Evolutionary conservation across 2,888 invertebrate genomes (phyloP).

Genomic region (Atherix ibis): DNA sequence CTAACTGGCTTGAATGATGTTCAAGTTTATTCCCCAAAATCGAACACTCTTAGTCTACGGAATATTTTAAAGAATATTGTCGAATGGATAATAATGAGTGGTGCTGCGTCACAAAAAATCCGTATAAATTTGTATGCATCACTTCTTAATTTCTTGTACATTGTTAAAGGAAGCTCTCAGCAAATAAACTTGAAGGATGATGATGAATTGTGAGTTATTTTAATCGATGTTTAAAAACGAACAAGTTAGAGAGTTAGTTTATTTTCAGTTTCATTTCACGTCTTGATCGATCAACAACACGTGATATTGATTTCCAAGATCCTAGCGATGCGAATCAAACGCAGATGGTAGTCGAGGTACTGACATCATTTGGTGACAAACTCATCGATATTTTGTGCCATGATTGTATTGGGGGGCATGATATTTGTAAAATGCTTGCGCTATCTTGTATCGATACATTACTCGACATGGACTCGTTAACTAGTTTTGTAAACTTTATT

Average conservation of each 20-base stretch:
- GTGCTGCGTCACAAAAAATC: slow-evolving; percentile 66
- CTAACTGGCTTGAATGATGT: not conserved
- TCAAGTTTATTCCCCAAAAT: slow-evolving; percentile 30
- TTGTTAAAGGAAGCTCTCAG: slow-evolving; percentile 40
- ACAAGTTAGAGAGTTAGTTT: slow-evolving; percentile 9
- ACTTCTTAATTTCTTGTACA: slow-evolving; percentile 61
- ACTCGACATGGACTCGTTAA: slow-evolving; percentile 54
- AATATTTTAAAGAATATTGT: slow-evolving; percentile 60
- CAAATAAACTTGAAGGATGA: slow-evolving; percentile 25
- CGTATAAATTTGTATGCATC: slow-evolving; percentile 77
- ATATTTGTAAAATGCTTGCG: slow-evolving; percentile 79
- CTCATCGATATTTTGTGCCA: slow-evolving; percentile 67
- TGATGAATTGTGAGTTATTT: slow-evolving; percentile 19
- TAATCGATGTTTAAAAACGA: too few species aligned
- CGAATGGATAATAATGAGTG: slow-evolving; percentile 69
- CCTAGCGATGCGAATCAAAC: slow-evolving; percentile 16
- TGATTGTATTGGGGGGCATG: slow-evolving; percentile 77
- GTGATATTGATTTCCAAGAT: not conserved
- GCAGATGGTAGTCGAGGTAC: slow-evolving; percentile 39
- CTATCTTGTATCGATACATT: slow-evolving; percentile 67
- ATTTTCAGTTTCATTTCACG: slow-evolving; percentile 46
- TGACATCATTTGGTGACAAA: slow-evolving; percentile 63
- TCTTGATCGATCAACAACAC: slow-evolving; percentile 41
- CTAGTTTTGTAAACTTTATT: slow-evolving; percentile 46
- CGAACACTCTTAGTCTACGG: slow-evolving; percentile 49